Base-by-base conservation (phyloP, 92 coral and sea anemone species). In the Actinernus sp. region DNA sequence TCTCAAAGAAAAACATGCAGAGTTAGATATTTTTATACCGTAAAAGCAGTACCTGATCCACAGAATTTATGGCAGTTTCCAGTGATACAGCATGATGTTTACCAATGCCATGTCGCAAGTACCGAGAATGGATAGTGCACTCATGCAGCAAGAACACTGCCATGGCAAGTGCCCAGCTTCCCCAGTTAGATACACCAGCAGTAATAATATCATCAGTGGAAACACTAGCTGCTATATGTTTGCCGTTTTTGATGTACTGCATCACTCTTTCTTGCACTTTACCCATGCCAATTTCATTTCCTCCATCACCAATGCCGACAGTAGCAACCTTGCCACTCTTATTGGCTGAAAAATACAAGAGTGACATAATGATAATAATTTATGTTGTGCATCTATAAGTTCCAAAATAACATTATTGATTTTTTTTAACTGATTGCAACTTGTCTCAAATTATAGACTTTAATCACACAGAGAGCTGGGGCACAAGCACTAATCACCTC, bases 161-260 rank as follows among this genome's bases (percentile, higher is more conserved):
- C 59, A 48, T 60, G 36, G 68, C 79, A 37, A 71, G 69, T 0
- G 79, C 88, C 43, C 71, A 63, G 19, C 91, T 88, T 49, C 98
- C 86, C 92, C 98, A 93, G 92, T 93, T 93, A 21, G 92, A 86
- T 31, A 93, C 98, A 57, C 98, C 97, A 37, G 98, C 97, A n/a
- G 97, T 78, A 61, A 93, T 82, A 13, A 93, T 65, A 46, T 83
- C 81, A 62, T 91, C 90, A 46, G 91, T 71, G 41, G 78, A 17
- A 5, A 90, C 90, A 58, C 31, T 49, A 58, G 82, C 85, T 1
- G 94, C 98, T 26, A 93, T 91, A 29, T 56, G 14, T 25, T 62
- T 62, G 27, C 98, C 98, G 45, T 82, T 59, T 12, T 58, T 50
- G 52, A 93, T 88, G 79, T 73, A 74, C 3, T 79, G 68, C 3